Evolutionary conservation across 2,888 invertebrate genomes (phyloP), one percentile per base, ranked within the genome.

Genomic region (Callyntrura sp.): DNA sequence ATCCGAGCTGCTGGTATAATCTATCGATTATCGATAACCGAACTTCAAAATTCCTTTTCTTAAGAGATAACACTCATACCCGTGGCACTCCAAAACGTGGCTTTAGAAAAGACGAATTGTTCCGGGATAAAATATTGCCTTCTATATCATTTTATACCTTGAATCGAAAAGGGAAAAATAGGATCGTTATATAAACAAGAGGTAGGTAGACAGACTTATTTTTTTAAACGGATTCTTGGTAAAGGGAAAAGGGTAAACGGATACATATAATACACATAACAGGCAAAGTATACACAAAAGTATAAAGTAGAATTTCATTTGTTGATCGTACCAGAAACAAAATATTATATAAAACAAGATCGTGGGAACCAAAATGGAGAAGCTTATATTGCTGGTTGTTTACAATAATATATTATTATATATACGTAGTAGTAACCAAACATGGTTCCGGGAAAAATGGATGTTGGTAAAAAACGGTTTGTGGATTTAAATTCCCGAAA

Each of bases 241-340:
- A 57, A 20, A 81, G 60, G 14, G 57, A 55, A 70, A 62, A 6
- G 57, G 35, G 17, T 12, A 35, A 81, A 62, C 57, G 35, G 20
- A 73, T 73, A 73, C n/a, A n/a, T n/a, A 85, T 73, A 85, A 85
- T 55, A 85, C n/a, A n/a, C n/a, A n/a, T n/a, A n/a, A n/a, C 70
- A 43, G 8, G 43, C 43, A 70, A 35, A 35, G 51, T 2, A 57
- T 35, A 60, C 85, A 85, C 85, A 73, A 73, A 73, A 57, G n/a
- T 35, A 43, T n/a, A 70, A 70, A 85, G 73, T 85, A 55, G 73
- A 73, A 85, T 85, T 85, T 57, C 85, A 73, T 85, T 85, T 73
- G 85, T 45, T 73, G 57, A 85, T 85, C 85, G 73, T 85, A 73
- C 73, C 73, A 85, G 73, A 60, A 85, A 85, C 73, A 85, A 85